Conservation (phyloP, 2,113 vertebrate species). For the Petrocephalus zakoni region DNA sequence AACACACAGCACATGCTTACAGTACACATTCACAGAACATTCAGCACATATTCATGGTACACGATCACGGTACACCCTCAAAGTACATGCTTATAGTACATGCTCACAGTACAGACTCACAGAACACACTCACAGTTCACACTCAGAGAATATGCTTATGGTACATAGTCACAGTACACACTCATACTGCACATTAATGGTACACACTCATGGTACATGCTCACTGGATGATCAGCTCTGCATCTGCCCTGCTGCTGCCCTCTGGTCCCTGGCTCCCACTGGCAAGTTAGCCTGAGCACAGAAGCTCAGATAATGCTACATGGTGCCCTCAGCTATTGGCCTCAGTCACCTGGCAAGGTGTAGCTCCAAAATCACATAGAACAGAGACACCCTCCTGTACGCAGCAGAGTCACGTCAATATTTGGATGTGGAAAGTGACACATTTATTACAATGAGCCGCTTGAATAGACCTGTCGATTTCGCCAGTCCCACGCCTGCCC, state of each 20-base stretch:
- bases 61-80: neutral
- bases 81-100: too few species aligned
- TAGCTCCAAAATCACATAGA: neutral
- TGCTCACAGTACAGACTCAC: neutral
- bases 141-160: too few species aligned
- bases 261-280: neutral
- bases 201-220: neutral
- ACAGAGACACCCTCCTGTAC: neutral
- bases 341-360: neutral
- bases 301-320: neutral
- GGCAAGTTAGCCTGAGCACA: neutral
- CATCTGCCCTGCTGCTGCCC: neutral
- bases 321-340: neutral
- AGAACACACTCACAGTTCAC: neutral
- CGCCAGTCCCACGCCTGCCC: neutral
- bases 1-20: neutral
- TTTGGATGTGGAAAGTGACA: neutral
- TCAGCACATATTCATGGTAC: neutral
- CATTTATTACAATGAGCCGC: neutral
- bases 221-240: neutral
- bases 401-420: neutral
- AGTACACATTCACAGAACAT: neutral
- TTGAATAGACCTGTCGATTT: neutral
- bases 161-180: neutral
- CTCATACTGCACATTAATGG: neutral